Conservation (phyloP, 2,113 vertebrate genomes). For the Bettongia penicillata region DNA sequence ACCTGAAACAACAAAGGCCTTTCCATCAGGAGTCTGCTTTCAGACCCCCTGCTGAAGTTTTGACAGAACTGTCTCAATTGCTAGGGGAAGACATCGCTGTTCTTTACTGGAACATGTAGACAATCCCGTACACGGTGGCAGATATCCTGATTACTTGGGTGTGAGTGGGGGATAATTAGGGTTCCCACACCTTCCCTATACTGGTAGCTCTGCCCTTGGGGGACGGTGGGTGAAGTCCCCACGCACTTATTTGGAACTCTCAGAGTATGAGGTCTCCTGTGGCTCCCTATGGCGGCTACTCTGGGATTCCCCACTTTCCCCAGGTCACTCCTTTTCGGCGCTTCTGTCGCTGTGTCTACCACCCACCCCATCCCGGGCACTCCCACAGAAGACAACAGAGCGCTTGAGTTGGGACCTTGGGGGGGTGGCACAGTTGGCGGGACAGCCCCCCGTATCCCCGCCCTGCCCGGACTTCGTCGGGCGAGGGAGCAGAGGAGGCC, state of each 20-base stretch:
- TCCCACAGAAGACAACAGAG: background rate
- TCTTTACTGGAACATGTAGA: background rate
- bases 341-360: background rate
- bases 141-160: background rate
- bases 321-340: background rate
- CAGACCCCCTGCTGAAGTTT: background rate
- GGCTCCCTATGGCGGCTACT: background rate
- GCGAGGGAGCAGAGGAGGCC: background rate
- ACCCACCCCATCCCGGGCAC: constrained; percentile 16
- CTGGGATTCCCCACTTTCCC: constrained; percentile 1
- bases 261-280: constrained; percentile 57
- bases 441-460: constrained; percentile 48
- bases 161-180: background rate
- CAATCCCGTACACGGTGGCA: background rate
- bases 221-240: background rate
- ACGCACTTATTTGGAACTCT: constrained; percentile 57
- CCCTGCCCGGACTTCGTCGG: constrained; percentile 4
- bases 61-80: background rate
- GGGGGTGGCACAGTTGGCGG: constrained; percentile 46
- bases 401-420: constrained; percentile 51
- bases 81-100: too few species aligned
- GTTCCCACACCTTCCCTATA: constrained; percentile 38
- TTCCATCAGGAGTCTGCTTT: background rate
- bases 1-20: background rate
- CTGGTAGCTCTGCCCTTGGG: background rate